phyloP scores from a whole-genome alignment of 1,140 invertebrate genomes.

The Hyles vespertilio region DNA sequence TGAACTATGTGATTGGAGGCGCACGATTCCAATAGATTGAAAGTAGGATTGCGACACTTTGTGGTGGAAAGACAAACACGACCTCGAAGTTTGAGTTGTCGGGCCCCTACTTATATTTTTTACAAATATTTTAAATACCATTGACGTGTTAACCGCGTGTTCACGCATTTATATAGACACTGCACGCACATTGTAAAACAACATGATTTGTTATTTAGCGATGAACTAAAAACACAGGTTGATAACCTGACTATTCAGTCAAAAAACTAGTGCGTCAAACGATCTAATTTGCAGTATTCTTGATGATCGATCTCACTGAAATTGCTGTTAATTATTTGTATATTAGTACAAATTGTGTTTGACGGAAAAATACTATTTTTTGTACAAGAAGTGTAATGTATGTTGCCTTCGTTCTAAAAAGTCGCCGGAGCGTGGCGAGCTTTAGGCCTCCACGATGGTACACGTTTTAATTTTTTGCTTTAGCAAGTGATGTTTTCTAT shows the following conservation, averaged over 20 bases:
- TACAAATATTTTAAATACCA: constrained; percentile 40
- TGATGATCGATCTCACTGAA: too few relatives aligned
- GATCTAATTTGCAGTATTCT: too few relatives aligned
- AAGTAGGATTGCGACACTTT: constrained; percentile 18
- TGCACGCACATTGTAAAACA: constrained; percentile 18
- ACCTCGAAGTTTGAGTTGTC: constrained; percentile 11
- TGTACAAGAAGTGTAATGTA: too few relatives aligned
- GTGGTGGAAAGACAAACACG: constrained; percentile 38
- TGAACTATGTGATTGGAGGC: constrained; percentile 49
- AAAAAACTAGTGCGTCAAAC: too few relatives aligned
- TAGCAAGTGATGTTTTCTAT: too few relatives aligned
- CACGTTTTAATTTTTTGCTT: too few relatives aligned
- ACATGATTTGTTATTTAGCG: constrained; percentile 40
- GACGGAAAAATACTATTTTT: too few relatives aligned
- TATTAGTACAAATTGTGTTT: too few relatives aligned
- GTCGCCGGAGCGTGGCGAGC: too few relatives aligned
- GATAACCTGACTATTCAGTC: constrained; percentile 2
- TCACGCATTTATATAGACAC: constrained; percentile 37
- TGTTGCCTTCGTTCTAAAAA: too few relatives aligned
- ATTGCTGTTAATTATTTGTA: too few relatives aligned
- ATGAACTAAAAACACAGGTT: constrained; percentile 11
- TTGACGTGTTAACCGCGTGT: constrained; percentile 34
- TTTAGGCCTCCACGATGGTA: too few relatives aligned
- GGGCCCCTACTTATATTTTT: constrained; percentile 30
- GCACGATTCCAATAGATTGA: constrained; percentile 38